Evolutionary conservation across 2,888 invertebrate species (phyloP), one percentile per base, ranked within the genome.

Genomic region (Lasiommata megera): DNA sequence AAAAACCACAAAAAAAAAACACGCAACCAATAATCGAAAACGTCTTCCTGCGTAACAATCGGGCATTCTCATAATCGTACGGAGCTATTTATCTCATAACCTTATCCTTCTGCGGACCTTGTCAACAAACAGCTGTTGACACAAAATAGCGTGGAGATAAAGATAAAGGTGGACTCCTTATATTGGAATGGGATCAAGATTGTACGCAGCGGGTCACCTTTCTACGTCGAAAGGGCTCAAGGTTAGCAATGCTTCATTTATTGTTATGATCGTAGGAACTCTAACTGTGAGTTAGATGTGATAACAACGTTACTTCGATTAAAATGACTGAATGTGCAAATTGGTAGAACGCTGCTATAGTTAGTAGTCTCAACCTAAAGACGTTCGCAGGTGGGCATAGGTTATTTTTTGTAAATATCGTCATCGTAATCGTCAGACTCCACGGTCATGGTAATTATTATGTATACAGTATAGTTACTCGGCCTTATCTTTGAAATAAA

Each of bases 201-300:
- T 52, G 37, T 56, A 44, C 9, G 18, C 23, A 61, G 51, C 58
- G 47, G 54, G 54, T 55, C 51, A 58, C 60, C 60, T 61, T 58
- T 58, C 54, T 57, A 46, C 57, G 44, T 46, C 18, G 44, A 53
- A 16, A 50, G 50, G 11, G 0, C 37, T 50, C 50, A 61, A 59
- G 61, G 61, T 61, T 50, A 61, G 29, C 53, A 54, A 56, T 58
- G 58, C 50, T 40, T 53, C 50, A 54, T 53, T 56, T 48, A 50
- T 60, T 56, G 44, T 56, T 60, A 46, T 37, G 54, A 54, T 54
- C 54, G 56, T 48, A 54, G 56, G 43, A 57, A 54, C 54, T 56
- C 53, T n/a, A n/a, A n/a, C n/a, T n/a, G 23, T 16, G 28, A 9
- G 38, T 38, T 28, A 50, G 38, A 37, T 28, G 53, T 58, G 48